Evolutionary conservation across 1,140 invertebrate species (phyloP), one percentile per base, ranked within the genome.

Genomic region (Alviniconcha marisindica): DNA sequence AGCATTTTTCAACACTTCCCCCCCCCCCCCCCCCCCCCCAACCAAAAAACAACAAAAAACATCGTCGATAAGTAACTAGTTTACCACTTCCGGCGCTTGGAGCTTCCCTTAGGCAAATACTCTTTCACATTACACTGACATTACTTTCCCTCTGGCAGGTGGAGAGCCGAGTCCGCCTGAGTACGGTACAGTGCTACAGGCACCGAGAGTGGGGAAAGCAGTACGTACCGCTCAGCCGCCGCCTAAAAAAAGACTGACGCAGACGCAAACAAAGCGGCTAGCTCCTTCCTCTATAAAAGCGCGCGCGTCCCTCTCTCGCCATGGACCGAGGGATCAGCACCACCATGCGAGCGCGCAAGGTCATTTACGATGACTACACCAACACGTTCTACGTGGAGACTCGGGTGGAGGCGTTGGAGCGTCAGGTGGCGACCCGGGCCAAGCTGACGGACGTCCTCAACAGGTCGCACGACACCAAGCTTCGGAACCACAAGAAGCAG

Each of bases 361-460:
- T 87, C 33, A 63, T 85, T n/a, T 87, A 84, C 44, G 86, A 87
- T 76, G 86, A 87, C 48, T 83, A 85, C 77, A 82, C 80, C 12
- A 56, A 83, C 18, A 81, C 60, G 28, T 88, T 88, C 74, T 86
- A 84, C 60, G 83, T 85, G 10, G 87, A 88, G 77, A 83, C 84
- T 40, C 60, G 83, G 36, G 85, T 88, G 76, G 87, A 88, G 31
- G 80, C 83, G 2, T 74, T 88, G 28, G 81, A 88, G 73, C 82
- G 87, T n/a, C 85, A 88, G 54, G 84, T 85, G 81, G 69, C 84
- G 28, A 86, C 85, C 71, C 71, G 85, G 18, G 73, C 83, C 33
- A 86, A 86, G 71, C 84, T 88, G 78, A 85, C 87, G 1, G 81
- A 84, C 42, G 87, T 88, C 28, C 77, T 86, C 0, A 88, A 88